phyloP scores from a whole-genome alignment of 2,888 invertebrate genomes.

The Ectemnius cavifrons region DNA sequence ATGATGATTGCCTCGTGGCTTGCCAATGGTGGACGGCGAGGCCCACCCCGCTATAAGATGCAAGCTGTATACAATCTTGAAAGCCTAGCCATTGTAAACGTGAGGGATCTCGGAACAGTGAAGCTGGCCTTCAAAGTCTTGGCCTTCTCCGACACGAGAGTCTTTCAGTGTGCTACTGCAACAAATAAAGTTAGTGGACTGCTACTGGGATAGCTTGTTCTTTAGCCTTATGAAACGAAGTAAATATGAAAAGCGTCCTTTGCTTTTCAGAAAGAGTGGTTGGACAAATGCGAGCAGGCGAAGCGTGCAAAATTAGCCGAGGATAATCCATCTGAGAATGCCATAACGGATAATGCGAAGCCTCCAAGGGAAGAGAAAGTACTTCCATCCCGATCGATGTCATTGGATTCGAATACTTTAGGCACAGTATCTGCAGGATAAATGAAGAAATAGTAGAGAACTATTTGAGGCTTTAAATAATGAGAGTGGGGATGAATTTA shows the following conservation, averaged over 20 bases:
- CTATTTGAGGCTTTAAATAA: background rate
- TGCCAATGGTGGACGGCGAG: slow-evolving; percentile 81
- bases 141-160: slow-evolving; percentile 94
- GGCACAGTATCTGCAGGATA: slow-evolving; percentile 47
- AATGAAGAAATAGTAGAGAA: background rate
- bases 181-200: slow-evolving; percentile 80
- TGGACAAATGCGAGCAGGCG: slow-evolving; percentile 93
- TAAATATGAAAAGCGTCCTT: slow-evolving; percentile 17
- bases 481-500: background rate
- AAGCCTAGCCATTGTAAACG: slow-evolving; percentile 95
- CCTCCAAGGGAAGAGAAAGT: slow-evolving; percentile 78
- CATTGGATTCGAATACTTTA: slow-evolving; percentile 70
- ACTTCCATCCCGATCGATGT: slow-evolving; percentile 68
- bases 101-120: slow-evolving; percentile 91
- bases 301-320: slow-evolving; percentile 88
- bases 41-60: slow-evolving; percentile 90
- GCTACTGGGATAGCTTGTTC: too few species aligned
- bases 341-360: slow-evolving; percentile 15
- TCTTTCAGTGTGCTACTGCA: slow-evolving; percentile 93
- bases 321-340: slow-evolving; percentile 77
- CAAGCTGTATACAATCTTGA: slow-evolving; percentile 91
- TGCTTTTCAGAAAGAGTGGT: slow-evolving; percentile 89
- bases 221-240: background rate
- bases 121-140: slow-evolving; percentile 96
- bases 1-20: slow-evolving; percentile 93